Evolutionary conservation across 2,113 vertebrate species (phyloP), one percentile per base, ranked within the genome.

Genomic region (Anarhynchus alexandrinus): DNA sequence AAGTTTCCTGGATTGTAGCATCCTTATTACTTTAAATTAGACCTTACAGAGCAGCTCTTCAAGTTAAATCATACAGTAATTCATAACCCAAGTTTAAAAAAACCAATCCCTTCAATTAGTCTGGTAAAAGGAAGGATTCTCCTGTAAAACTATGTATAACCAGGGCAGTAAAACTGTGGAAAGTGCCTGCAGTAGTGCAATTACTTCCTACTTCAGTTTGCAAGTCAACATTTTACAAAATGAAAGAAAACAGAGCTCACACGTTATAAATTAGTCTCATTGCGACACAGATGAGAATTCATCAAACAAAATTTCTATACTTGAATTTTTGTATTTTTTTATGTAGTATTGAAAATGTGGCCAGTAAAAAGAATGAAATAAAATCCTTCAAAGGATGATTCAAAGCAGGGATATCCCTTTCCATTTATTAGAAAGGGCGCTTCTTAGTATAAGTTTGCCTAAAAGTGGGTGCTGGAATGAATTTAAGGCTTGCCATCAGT

Each of bases 1-100:
- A 25, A 49, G 61, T 73, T 93, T 95, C 71, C 93, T 96, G 94
- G 82, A 86, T 30, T 90, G 69, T 91, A 72, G n/a, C 86, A 94
- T 95, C 83, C 47, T 93, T 86, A 78, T 57, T 87, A 55, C 32
- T 82, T 94, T 69, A 87, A 95, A 89, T 89, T 71, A 91, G 55
- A 65, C 26, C 5, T 88, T 91, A 64, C 58, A 80, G 55, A 77
- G 30, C 36, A 85, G 61, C 11, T 91, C 32, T 94, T 96, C 47
- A 78, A 34, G 34, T 67, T 89, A 82, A 96, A 90, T 62, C 65
- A 74, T 57, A 69, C n/a, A 62, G 59, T 54, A 93, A 71, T 79
- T 81, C 45, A 61, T 74, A 86, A 54, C 11, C 9, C 30, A 74
- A 64, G 43, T n/a, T 32, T 7, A 62, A 30, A 52, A 38, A 42